Conservation (phyloP, 2,888 invertebrate species). For the Stomorhina lunata region DNA sequence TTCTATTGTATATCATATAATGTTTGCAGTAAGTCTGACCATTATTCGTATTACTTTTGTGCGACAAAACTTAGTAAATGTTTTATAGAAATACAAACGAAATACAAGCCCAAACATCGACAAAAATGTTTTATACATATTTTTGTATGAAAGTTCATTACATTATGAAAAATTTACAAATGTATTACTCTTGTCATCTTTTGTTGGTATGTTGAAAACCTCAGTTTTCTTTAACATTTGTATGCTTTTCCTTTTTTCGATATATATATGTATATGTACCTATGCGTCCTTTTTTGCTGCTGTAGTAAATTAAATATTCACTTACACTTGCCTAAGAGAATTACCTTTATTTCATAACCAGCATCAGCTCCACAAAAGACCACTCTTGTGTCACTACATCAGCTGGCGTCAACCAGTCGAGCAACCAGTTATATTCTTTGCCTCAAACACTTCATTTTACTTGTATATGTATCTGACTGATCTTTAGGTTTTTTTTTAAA, state of each 20-base stretch:
- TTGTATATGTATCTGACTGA: not conserved
- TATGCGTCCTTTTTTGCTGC: not conserved
- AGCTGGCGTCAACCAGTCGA: not conserved
- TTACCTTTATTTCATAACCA: slow-evolving; percentile 48
- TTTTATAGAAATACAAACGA: not conserved
- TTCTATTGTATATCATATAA: too few relatives aligned
- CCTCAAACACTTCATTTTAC: not conserved
- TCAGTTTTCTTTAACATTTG: not conserved
- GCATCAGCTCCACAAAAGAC: slow-evolving; percentile 14
- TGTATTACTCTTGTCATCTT: not conserved
- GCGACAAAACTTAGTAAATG: slow-evolving; percentile 36
- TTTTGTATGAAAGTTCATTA: not conserved
- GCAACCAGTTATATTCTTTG: not conserved
- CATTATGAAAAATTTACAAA: not conserved
- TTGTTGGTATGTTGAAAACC: slow-evolving; percentile 19
- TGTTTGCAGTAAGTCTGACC: slow-evolving; percentile 16
- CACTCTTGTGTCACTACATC: not conserved
- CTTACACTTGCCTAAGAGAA: slow-evolving; percentile 42
- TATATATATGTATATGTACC: not conserved
- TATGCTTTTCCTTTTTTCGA: not conserved
- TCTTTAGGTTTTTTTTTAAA: not conserved
- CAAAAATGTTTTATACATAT: not conserved
- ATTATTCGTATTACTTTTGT: slow-evolving; percentile 31
- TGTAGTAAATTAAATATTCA: slow-evolving; percentile 49
- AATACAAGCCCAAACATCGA: not conserved